A percentile compares a stretch with the other conserved stretches of the same genome.
Conservation (phyloP, 64 coral and sea anemone genomes). For the Astreopora myriophthalma region DNA sequence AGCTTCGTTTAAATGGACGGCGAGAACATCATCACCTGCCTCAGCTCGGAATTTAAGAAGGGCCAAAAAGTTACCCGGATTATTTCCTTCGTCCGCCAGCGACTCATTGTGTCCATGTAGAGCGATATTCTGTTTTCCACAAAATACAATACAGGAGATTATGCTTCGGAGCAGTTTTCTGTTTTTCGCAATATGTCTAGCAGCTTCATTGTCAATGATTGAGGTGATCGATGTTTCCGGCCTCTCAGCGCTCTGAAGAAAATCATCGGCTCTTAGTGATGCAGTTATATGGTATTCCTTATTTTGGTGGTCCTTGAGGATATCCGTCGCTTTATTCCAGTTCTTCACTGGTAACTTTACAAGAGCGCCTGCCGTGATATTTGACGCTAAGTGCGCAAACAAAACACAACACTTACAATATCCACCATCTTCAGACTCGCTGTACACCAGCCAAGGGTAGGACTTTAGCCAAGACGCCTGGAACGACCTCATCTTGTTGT, state of each 20-base stretch:
- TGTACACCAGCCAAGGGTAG: constrained; percentile 3
- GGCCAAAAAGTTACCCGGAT: too few relatives aligned
- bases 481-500: too few relatives aligned
- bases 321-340: constrained; percentile 21
- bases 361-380: constrained; percentile 31
- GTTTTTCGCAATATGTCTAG: constrained; percentile 20
- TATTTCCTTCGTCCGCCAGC: too few relatives aligned
- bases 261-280: constrained; percentile 14
- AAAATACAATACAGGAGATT: too few relatives aligned
- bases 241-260: constrained; percentile 6
- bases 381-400: constrained; percentile 40
- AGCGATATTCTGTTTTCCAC: too few relatives aligned
- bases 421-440: too few relatives aligned
- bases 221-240: constrained; percentile 21
- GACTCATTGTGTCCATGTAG: too few relatives aligned
- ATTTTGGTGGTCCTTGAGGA: neutral
- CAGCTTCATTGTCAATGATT: constrained; percentile 9
- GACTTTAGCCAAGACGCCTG: constrained; percentile 5
- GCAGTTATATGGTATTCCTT: constrained; percentile 30
- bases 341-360: constrained; percentile 12
- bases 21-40: too few relatives aligned
- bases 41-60: too few relatives aligned
- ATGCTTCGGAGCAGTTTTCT: constrained; percentile 8
- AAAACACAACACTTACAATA: constrained; percentile 3
- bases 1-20: too few relatives aligned